Percentiles rank a stretch among this genome's conserved stretches.
Conservation (phyloP, 2,797 vertebrate genomes). For the Eulemur coronatus region DNA sequence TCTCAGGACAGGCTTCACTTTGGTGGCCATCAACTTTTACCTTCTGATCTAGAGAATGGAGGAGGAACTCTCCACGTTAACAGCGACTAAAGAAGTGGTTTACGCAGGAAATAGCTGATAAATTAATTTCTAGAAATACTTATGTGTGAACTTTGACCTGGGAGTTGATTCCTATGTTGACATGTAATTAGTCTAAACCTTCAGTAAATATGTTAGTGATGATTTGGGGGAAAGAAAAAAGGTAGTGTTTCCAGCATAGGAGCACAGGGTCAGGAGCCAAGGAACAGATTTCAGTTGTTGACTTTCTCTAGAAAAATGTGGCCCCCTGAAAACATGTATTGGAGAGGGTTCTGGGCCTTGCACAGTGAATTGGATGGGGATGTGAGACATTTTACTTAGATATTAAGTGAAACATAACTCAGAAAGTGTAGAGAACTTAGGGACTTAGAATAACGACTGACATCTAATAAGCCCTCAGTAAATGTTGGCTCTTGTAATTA, state of each 20-base stretch:
- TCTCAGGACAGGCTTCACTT: background rate
- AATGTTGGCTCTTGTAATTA: background rate
- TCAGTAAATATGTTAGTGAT: background rate
- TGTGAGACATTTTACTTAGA: background rate
- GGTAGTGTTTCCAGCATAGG: background rate
- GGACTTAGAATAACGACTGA: background rate
- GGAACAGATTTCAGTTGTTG: background rate
- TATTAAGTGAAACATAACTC: background rate
- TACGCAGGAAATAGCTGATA: background rate
- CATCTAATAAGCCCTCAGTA: background rate
- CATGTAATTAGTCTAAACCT: background rate
- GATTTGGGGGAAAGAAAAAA: background rate
- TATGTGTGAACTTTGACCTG: background rate
- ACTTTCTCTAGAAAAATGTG: background rate
- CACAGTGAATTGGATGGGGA: background rate
- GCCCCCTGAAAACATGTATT: background rate
- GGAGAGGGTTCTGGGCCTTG: background rate
- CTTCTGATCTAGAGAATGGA: background rate
- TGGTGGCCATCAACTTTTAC: background rate
- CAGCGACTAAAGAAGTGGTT: background rate
- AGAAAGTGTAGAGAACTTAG: background rate
- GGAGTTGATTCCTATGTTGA: background rate
- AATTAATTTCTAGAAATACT: background rate
- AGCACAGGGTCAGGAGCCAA: background rate
- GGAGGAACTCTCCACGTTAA: background rate